Base-by-base conservation (phyloP, 2,797 vertebrate genomes). In the Cephalopachus bancanus region DNA sequence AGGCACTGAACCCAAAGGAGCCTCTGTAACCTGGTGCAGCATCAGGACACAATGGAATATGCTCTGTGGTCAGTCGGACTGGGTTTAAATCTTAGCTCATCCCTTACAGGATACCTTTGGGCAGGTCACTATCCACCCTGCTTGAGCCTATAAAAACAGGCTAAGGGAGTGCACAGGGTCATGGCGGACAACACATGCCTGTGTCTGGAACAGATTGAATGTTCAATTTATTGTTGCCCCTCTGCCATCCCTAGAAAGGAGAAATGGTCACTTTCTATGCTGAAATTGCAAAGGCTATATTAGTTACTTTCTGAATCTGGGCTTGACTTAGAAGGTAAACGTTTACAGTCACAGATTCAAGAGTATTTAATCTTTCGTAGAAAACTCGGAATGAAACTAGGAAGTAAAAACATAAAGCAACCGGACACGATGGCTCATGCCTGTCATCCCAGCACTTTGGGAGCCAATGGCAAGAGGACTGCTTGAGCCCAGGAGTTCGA, bases 21-120 rank as follows among this genome's bases (percentile, higher is more conserved):
- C 49, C 53, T 91, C 33, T 17, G 75, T 10, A 26, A 8, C 14
- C 16, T 2, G 37, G 24, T 0, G 37, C 88, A 55, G 30, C 0
- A 0, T 1, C 44, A 0, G 64, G 62, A 7, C 0, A 0, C 51
- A 75, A 15, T 0, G 28, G 11, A 7, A 15, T 4, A 20, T 1
- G 9, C 53, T 10, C 64, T 83, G 69, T 2, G n/a, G 81, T 60
- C 57, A 79, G 62, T 37, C 0, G 1, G 49, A 24, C 51, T 55
- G 55, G 9, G 12, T 37, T 69, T 67, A 64, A 65, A 28, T 51
- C 60, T 71, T 17, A 22, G 33, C 81, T 86, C 19, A 7, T 20
- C 33, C 14, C 2, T 49, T 26, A 22, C 1, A 0, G 0, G 17
- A 51, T 89, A 78, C 33, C 67, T 30, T 64, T 49, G 24, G 26